These are phyloP conservation scores for Chloroceryle inda DNA, from an alignment of 2,797 vertebrate genomes.

Conservation along the genomic window DNA sequence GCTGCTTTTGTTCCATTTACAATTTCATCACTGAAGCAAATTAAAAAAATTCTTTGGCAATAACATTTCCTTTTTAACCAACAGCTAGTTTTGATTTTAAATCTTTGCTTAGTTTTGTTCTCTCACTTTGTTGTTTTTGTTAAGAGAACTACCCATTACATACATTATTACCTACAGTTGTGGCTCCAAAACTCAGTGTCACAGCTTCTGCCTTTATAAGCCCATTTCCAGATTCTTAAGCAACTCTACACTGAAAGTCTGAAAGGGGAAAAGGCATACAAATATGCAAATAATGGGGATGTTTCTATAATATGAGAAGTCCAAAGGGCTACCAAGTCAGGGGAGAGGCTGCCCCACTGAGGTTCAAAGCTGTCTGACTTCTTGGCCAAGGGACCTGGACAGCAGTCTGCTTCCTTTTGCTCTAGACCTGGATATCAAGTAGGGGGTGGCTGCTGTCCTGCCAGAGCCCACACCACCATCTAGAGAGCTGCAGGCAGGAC, in stretches of 20 bases:
- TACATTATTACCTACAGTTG: background rate
- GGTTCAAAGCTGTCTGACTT: background rate
- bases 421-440: background rate
- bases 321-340: background rate
- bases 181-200: background rate
- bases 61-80: background rate
- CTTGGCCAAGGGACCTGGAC: background rate
- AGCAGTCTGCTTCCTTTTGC: background rate
- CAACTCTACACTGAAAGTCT: background rate
- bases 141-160: background rate
- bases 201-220: background rate
- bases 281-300: background rate
- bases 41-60: background rate
- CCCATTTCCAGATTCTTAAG: background rate
- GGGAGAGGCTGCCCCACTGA: background rate
- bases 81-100: background rate
- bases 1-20: background rate
- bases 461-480: fast-evolving
- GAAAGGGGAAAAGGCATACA: background rate
- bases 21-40: background rate
- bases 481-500: background rate
- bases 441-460: background rate
- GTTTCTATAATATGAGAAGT: background rate
- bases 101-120: background rate
- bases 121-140: background rate